These are phyloP conservation scores for Xestia c-nigrum DNA, from an alignment of 2,888 invertebrate species.

Conservation along the genomic window DNA sequence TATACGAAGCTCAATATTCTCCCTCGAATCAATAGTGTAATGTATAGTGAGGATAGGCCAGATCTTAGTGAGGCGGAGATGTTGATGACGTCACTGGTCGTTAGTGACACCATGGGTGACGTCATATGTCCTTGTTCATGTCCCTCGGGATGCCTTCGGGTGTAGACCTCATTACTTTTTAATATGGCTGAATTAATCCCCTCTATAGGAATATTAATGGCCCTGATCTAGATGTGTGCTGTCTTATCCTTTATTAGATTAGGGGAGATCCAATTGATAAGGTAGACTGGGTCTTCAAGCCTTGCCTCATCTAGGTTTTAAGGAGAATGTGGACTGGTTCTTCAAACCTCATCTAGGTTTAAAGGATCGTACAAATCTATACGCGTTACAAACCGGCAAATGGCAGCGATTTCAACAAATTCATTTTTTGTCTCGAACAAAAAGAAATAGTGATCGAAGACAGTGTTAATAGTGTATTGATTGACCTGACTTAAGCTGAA, in stretches of 20 bases:
- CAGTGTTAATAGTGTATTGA: neutral
- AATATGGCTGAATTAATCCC: constrained; percentile 64
- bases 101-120: constrained; percentile 83
- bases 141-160: constrained; percentile 71
- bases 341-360: constrained; percentile 14
- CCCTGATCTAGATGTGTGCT: constrained; percentile 20
- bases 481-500: neutral
- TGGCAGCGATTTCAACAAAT: neutral
- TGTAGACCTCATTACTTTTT: constrained; percentile 71
- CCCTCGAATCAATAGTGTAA: constrained; percentile 75
- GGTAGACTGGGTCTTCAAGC: constrained; percentile 9
- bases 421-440: neutral
- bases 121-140: constrained; percentile 80
- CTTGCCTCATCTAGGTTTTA: neutral
- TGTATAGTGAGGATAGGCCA: constrained; percentile 75
- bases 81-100: constrained; percentile 87
- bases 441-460: neutral
- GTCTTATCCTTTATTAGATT: constrained; percentile 49
- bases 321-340: constrained; percentile 3
- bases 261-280: constrained; percentile 50
- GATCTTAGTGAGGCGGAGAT: constrained; percentile 80
- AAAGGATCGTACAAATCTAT: constrained; percentile 10
- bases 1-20: constrained; percentile 70
- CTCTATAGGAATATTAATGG: constrained; percentile 59
- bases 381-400: neutral